Evolutionary conservation across 53 echinoderm and acorn worm genomes (phyloP), one percentile per base, ranked within the genome.

Genomic region (Crossaster papposus): DNA sequence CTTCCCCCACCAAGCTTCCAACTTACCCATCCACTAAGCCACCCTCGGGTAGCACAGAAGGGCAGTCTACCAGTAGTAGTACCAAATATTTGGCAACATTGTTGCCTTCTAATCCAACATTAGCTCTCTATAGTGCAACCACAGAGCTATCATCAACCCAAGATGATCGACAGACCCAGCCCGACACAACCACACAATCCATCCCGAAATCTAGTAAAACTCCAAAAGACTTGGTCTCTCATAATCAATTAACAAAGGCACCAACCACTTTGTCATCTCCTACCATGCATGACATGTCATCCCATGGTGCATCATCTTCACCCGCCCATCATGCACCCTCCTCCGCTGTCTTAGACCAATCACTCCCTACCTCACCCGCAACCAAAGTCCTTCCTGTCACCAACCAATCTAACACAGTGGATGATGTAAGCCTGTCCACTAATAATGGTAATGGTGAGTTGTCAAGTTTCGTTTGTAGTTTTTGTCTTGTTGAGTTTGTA

Each of bases 401-500:
- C 20, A 52, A 72, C 4, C 71, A 72, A 85, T 73, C 85, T 51
- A 53, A 85, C 53, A 72, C 8, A 54, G 22, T 30, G 52, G 1
- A 30, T 53, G 72, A 85, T 54, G 53, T 11, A 30, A 72, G 72
- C 53, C 85, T 52, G 72, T 30, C 54, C 71, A 72, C 73, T 52
- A 31, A 15, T 53, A 22, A 72, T 29, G 51, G 31, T 23, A 52
- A 29, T 24, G 85, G 85, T 85, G 33, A 85, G 85, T 85, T 68
- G 64, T 64, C 3, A 18, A 64, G 23, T 14, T 64, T 64, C 20
- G 64, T 3, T 64, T 64, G 23, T 26, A 28, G 68, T 68, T 68
- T 68, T 68, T n/a, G 68, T 28, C 68, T 68, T 26, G n/a, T 6
- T 58, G 58, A 58, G 58, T 18, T 68, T 68, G n/a, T n/a, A n/a